Base-by-base conservation (phyloP, 1,140 invertebrate genomes). In the Ectropis grisescens region DNA sequence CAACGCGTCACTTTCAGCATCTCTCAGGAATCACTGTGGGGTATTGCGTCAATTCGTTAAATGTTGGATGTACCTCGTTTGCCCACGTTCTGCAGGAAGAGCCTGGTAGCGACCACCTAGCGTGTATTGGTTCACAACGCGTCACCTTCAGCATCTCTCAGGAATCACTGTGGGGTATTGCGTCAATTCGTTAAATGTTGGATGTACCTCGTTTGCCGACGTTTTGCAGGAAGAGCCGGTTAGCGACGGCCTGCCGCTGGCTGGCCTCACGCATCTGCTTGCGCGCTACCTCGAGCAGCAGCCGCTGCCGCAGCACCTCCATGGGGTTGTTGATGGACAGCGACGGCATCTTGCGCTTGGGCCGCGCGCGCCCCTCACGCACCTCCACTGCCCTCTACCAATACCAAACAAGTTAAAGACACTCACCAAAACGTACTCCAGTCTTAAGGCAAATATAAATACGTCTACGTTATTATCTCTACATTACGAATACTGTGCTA, bases 281-380 rank as follows among this genome's bases (percentile, higher is more conserved):
- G 53, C 90, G 84, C 13, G 89, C 88, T 30, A 92, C 89, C 78
- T 92, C 91, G 32, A 92, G 69, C 22, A 91, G 69, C 36, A 93
- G 82, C 49, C 90, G 82, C 64, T 91, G 88, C 31, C 91, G 86
- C 1, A 93, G 83, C 16, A 92, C 89, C 66, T 92, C 90, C 83
- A 92, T 83, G 5, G 91, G 90, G 75, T 90, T 91, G 51, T 90
- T 90, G 64, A 93, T 91, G 27, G 90, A 92, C 24, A 93, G 82
- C 25, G 90, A 91, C 14, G 88, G 88, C 65, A 85, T 85, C 67
- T 85, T 85, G 44, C 85, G 84, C 55, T 86, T 86, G 36, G 68
- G 52, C 23, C 75, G 68, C 14, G 60, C 44, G 32, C 61, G 62
- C n/a, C 54, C 50, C 32, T 69, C 66, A 26, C 49, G 58, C 5